A percentile compares a stretch with the other conserved stretches of the same genome.
These are phyloP conservation scores for Leucophora obtusa DNA, from an alignment of 2,888 invertebrate genomes.

Conservation along the genomic window DNA sequence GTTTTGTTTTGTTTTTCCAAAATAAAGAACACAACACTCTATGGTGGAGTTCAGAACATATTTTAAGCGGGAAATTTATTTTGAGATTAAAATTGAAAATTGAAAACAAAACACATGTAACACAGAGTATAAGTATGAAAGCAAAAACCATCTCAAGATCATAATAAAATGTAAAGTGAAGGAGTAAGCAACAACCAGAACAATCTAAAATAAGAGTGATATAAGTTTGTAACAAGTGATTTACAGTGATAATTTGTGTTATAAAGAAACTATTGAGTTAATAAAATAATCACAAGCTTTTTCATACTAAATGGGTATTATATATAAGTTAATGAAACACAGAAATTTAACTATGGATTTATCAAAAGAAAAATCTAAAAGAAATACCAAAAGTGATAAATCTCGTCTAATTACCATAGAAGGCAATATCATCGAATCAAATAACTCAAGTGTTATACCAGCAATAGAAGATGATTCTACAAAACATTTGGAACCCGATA, in stretches of 20 bases:
- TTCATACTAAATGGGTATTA: conserved; percentile 70
- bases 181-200: conserved; percentile 60
- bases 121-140: conserved; percentile 58
- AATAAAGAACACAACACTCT: conserved; percentile 65
- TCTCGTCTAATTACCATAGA: conserved; percentile 47
- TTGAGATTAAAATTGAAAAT: conserved; percentile 18
- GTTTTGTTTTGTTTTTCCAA: conserved; percentile 53
- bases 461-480: neutral
- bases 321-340: conserved; percentile 73
- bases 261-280: conserved; percentile 3
- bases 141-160: conserved; percentile 49
- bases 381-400: conserved; percentile 56
- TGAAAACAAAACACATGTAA: conserved; percentile 59
- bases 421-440: conserved; percentile 38
- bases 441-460: neutral
- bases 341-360: conserved; percentile 69
- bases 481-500: conserved; percentile 30
- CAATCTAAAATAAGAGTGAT: neutral
- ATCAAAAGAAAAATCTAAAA: conserved; percentile 1
- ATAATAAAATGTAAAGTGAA: conserved; percentile 63
- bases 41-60: conserved; percentile 51
- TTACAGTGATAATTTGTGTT: conserved; percentile 31
- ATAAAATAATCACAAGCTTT: neutral
- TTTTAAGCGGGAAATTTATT: conserved; percentile 66
- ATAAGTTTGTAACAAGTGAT: neutral